These are phyloP conservation scores for Microctenopoma steveboyesi DNA, from an alignment of 2,797 vertebrate genomes.

Conservation along the genomic window DNA sequence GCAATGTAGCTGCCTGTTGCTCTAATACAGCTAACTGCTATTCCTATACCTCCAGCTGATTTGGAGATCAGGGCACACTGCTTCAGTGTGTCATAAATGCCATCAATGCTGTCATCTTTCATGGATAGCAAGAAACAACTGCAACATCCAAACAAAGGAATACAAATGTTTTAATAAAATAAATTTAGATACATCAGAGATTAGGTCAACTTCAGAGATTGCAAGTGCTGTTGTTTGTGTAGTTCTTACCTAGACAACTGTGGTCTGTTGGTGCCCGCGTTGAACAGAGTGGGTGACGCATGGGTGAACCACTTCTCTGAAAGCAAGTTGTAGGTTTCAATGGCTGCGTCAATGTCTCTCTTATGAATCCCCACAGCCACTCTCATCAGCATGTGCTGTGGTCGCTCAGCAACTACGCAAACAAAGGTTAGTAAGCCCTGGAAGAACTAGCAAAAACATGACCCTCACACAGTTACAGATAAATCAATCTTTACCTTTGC, in stretches of 20 bases:
- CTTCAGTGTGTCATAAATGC: constrained; percentile 96
- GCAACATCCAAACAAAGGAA: constrained; percentile 18
- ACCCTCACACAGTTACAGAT: not conserved
- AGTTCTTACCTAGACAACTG: constrained; percentile 89
- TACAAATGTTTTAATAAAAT: too few relatives aligned
- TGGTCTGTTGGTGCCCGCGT: constrained; percentile 94
- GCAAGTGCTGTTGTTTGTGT: not conserved
- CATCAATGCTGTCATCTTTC: constrained; percentile 98
- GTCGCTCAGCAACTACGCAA: constrained; percentile 96
- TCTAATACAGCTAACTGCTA: constrained; percentile 95
- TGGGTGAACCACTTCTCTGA: constrained; percentile 99
- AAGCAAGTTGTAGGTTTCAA: constrained; percentile 97
- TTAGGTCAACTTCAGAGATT: not conserved
- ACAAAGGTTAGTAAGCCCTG: not conserved
- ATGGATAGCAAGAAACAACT: constrained; percentile 96
- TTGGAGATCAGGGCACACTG: constrained; percentile 98
- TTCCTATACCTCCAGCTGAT: constrained; percentile 95
- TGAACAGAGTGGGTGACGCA: constrained; percentile 98
- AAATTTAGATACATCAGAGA: not conserved
- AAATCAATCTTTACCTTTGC: constrained; percentile 79
- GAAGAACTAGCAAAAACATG: not conserved
- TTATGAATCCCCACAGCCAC: constrained; percentile 96
- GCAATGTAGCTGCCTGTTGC: constrained; percentile 98
- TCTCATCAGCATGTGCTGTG: constrained; percentile 98
- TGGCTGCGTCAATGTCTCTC: constrained; percentile 89